Evolutionary conservation across 2,797 vertebrate genomes (phyloP).

Genomic region (Orientallactaga sibirica): DNA sequence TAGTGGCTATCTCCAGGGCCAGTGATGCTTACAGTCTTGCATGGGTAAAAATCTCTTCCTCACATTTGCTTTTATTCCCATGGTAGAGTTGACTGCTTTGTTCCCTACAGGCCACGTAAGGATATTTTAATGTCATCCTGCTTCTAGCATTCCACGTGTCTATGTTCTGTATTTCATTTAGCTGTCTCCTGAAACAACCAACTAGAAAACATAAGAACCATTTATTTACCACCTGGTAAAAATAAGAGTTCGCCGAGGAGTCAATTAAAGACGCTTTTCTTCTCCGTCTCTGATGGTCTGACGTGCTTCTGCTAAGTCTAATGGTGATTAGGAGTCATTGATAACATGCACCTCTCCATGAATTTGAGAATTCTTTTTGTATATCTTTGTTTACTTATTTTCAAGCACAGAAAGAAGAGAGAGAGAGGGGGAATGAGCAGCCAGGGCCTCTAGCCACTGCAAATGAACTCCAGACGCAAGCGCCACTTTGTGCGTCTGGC

Average conservation of each 20-base stretch:
- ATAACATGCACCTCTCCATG: slow-evolving; percentile 2
- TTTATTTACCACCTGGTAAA: slow-evolving; percentile 57
- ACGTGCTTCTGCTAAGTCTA: slow-evolving; percentile 40
- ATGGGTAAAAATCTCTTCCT: background rate
- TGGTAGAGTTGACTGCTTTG: background rate
- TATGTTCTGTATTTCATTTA: background rate
- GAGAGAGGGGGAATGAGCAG: too few species aligned
- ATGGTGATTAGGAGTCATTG: slow-evolving; percentile 26
- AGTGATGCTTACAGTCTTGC: background rate
- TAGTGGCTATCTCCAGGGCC: background rate
- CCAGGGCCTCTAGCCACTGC: too few species aligned
- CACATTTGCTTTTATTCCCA: slow-evolving; percentile 10
- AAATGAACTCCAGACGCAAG: too few species aligned
- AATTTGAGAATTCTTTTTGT: background rate
- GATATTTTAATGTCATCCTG: background rate
- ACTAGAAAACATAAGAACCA: slow-evolving; percentile 22
- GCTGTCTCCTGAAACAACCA: slow-evolving; percentile 25
- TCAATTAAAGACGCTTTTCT: slow-evolving; percentile 39
- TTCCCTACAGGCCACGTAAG: background rate
- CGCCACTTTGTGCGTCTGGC: too few species aligned
- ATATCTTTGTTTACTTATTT: too few species aligned
- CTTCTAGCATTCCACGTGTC: slow-evolving; percentile 7
- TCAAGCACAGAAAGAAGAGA: too few species aligned
- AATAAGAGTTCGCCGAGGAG: slow-evolving; percentile 35
- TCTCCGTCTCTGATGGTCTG: slow-evolving; percentile 46